phyloP scores from a whole-genome alignment of 2,113 vertebrate species.

The Seriola aureovittata region DNA sequence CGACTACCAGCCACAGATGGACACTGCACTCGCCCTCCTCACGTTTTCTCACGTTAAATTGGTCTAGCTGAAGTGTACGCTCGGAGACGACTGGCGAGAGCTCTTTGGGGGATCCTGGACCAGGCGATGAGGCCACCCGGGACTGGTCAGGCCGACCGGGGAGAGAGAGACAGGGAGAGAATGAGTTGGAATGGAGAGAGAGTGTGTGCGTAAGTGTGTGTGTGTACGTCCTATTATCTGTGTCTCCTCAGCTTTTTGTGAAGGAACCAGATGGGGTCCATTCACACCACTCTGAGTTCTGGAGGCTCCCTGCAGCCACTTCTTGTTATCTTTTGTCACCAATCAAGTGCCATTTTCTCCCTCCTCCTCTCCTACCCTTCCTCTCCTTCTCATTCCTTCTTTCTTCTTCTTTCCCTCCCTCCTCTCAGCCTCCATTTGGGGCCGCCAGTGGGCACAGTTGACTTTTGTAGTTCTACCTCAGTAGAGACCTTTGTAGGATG shows the following conservation, averaged over 20 bases:
- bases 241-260: conserved; percentile 79
- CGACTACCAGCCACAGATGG: conserved; percentile 71
- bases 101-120: conserved; percentile 79
- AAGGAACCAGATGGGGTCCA: conserved; percentile 87
- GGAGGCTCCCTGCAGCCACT: conserved; percentile 87
- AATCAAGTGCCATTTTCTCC: conserved; percentile 84
- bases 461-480: conserved; percentile 23
- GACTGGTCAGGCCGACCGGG: conserved; percentile 66
- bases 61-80: conserved; percentile 70
- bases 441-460: conserved; percentile 41
- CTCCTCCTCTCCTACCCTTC: conserved; percentile 17
- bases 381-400: conserved; percentile 23
- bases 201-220: conserved; percentile 30
- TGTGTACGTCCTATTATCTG: conserved; percentile 73
- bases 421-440: conserved; percentile 22
- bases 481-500: background rate
- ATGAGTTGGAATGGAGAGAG: conserved; percentile 20
- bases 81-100: conserved; percentile 63
- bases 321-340: conserved; percentile 90
- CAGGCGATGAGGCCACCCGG: conserved; percentile 73
- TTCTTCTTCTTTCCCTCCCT: background rate
- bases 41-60: conserved; percentile 80
- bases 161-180: conserved; percentile 42
- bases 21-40: conserved; percentile 65
- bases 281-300: conserved; percentile 88